Evolutionary conservation across 2,888 invertebrate species (phyloP), one percentile per base, ranked within the genome.

Genomic region (Brachyptera risi): DNA sequence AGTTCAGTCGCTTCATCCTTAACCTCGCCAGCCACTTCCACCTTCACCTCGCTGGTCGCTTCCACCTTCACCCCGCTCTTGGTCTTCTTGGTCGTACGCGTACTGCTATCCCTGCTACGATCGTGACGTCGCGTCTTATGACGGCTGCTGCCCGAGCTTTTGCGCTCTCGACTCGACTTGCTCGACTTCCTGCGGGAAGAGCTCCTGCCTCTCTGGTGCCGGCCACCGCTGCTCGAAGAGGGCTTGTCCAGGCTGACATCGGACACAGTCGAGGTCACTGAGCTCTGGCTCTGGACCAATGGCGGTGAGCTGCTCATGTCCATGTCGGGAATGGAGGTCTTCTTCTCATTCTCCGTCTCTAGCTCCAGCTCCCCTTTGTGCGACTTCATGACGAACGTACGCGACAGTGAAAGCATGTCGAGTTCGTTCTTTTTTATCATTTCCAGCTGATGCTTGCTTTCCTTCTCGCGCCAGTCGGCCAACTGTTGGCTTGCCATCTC

Each of bases 361-460:
- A n/a, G n/a, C n/a, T n/a, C n/a, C n/a, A n/a, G n/a, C 75, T 91
- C 92, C 50, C 95, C 96, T 78, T 96, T 96, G 74, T 96, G 95
- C 1, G 95, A 95, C 76, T 96, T 96, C 60, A 96, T 81, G 17
- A 92, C 88, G 69, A 89, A 89, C 44, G 89, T 90, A 72, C 91
- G 87, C 58, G 84, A 86, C 65, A 89, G 88, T 23, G 88, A 83
- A 69, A 93, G 77, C 67, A 91, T 76, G 71, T 92, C 92, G 59
- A 93, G 74, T 74, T 93, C 93, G 1, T 91, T 91, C 73, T 93
- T 92, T 71, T 92, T 91, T 4, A 93, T 93, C 79, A 92, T 87
- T 71, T 92, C 92, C 65, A 93, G 75, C 69, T 92, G 90, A 79
- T 95, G 91, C 73, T 95, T 93, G 2, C 87, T 86, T 75, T 96